Evolutionary conservation across 2,888 invertebrate genomes (phyloP), one percentile per base, ranked within the genome.

Genomic region (Lithophane ornitopus): DNA sequence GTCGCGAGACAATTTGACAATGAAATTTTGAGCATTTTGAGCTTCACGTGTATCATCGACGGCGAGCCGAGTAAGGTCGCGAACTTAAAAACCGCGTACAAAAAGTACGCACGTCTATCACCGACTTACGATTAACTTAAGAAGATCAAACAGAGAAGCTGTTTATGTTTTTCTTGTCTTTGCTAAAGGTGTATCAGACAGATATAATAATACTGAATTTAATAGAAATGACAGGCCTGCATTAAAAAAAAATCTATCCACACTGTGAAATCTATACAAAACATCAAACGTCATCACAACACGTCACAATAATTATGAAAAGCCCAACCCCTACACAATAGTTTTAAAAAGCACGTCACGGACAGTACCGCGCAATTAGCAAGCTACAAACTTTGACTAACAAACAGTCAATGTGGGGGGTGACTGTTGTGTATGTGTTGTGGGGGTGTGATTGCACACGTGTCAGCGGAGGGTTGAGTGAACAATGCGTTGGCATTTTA

Each of bases 361-460:
- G 52, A 63, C 70, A 70, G n/a, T 54, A 70, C 67, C 61, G 73
- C 78, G 74, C 79, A 86, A 86, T 87, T 87, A 83, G 83, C 61
- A 74, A 58, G 69, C 70, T 54, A 49, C 74, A 70, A 74, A 81
- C 73, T 79, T 75, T 54, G 76, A 81, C 75, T 78, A 79, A 84
- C 78, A 80, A 84, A 82, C 75, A 62, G 80, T 70, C 39, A 69
- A 14, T 59, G 78, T 59, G n/a, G 14, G 14, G 70, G n/a, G 59
- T 62, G 44, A 69, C 74, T 65, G 41, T 83, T 54, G 41, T 74
- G 19, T 74, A 44, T 22, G 16, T 52, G 65, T 12, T 28, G 54
- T 34, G 22, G 9, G 49, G 61, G 77, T 67, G 44, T 87, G 85
- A 88, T 87, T 87, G 87, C 81, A 77, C 73, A 81, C 83, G 75